Conservation (phyloP, 1,140 invertebrate genomes). For the Nasonia vitripennis region DNA sequence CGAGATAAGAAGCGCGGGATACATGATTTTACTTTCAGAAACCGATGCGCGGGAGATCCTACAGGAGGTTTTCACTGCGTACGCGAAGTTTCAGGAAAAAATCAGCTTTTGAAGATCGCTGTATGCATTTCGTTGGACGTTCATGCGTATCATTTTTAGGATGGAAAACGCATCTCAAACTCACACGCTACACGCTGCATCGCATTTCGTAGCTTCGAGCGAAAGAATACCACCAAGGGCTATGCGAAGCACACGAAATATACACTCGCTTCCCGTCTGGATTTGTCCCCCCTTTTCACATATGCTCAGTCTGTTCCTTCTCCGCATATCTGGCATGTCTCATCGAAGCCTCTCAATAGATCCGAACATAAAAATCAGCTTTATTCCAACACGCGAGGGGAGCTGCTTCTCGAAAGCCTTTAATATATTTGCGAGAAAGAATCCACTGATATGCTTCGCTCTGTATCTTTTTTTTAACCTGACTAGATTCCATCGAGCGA, state of each 20-base stretch:
- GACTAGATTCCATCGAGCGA: too few relatives aligned
- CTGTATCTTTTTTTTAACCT: background rate
- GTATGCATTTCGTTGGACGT: too few relatives aligned
- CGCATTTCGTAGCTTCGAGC: too few relatives aligned
- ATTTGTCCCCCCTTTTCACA: constrained; percentile 65
- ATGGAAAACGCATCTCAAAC: too few relatives aligned
- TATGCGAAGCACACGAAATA: constrained; percentile 41
- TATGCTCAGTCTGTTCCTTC: constrained; percentile 62
- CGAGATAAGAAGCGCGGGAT: constrained; percentile 62
- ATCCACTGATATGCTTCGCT: constrained; percentile 35
- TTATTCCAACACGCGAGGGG: constrained; percentile 69
- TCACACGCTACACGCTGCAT: too few relatives aligned
- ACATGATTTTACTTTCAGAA: constrained; percentile 73
- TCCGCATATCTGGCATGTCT: constrained; percentile 66
- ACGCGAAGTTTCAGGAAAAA: background rate
- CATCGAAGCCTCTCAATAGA: constrained; percentile 69
- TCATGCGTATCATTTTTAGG: too few relatives aligned
- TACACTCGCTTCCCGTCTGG: constrained; percentile 41
- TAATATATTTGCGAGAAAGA: constrained; percentile 59
- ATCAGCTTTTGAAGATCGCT: background rate
- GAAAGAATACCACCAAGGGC: background rate
- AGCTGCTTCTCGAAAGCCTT: constrained; percentile 58
- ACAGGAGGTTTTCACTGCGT: constrained; percentile 14
- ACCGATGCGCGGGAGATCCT: constrained; percentile 42
- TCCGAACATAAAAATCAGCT: constrained; percentile 75